Evolutionary conservation across 2,888 invertebrate species (phyloP).

Genomic region (Meganola albula): DNA sequence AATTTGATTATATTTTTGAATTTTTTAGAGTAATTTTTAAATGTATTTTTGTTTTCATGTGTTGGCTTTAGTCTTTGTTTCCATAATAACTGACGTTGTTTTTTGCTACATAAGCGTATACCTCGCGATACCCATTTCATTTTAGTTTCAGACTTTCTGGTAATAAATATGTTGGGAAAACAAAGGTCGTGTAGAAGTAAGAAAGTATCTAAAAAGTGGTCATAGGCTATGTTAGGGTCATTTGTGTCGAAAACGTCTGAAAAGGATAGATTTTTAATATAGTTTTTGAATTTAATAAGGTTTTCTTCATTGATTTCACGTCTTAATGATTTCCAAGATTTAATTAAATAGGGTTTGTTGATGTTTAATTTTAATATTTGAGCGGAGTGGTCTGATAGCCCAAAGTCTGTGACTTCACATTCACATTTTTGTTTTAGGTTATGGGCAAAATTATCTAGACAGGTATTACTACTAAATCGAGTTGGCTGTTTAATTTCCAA

Average conservation of each 20-base stretch:
- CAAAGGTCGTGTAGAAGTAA: background rate
- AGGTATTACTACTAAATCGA: constrained; percentile 1
- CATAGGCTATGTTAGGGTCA: background rate
- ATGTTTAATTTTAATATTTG: no score
- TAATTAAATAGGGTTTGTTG: background rate
- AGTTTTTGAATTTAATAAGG: background rate
- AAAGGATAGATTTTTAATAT: background rate
- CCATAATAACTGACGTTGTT: background rate
- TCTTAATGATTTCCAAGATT: background rate
- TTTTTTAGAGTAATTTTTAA: background rate
- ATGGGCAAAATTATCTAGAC: constrained; percentile 5
- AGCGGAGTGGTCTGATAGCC: constrained; percentile 2
- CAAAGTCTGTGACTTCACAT: background rate
- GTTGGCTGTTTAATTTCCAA: constrained; percentile 1
- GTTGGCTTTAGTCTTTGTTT: background rate
- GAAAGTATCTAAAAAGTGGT: background rate
- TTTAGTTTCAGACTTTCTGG: background rate
- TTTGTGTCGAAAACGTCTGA: background rate
- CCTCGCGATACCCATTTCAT: constrained; percentile 1
- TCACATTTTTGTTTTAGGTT: background rate
- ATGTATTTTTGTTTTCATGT: background rate
- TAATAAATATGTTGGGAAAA: background rate
- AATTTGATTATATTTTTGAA: no score
- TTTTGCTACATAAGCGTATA: constrained; percentile 2
- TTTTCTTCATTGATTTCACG: background rate